Base-by-base conservation (phyloP, 2,888 invertebrate genomes). In the Leptinotarsa haldemani region DNA sequence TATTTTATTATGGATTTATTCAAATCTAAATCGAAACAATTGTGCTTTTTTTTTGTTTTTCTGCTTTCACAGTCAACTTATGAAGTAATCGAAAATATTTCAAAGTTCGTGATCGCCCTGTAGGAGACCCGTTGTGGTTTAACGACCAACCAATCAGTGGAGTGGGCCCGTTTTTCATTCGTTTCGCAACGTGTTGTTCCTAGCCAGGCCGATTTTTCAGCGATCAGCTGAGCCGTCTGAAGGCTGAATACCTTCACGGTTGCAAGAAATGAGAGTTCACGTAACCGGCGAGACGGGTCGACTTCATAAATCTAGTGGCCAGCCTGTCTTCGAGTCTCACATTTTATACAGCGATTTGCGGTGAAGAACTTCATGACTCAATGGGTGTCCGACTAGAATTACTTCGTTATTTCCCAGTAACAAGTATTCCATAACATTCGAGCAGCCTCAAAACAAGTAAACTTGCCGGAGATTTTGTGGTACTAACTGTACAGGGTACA, bases 211-310 rank as follows among this genome's bases (percentile, higher is more conserved):
- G 63, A 47, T 30, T 65, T 65, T 73, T 69, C 65, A 53, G 64
- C 53, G 20, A 70, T 74, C 73, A 73, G 74, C 67, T 70, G 70
- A 65, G 53, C 50, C 20, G 65, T 52, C 73, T 63, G 69, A 70
- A 66, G 65, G 73, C 61, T 56, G 69, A 69, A 70, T 74, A 20
- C 70, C 67, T 64, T 63, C 58, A 22, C 56, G 56, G 56, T 56
- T 52, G 72, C 73, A 73, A 77, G 70, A 77, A 65, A 72, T 70
- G 65, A 77, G 74, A 77, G 78, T 79, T 78, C 78, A 79, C 78
- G 78, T 79, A 79, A 77, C 75, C 69, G 76, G 70, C 72, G 77
- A 74, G 77, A 75, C 76, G 58, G 67, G 78, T 74, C 75, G 72
- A 73, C 70, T 78, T 75, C 68, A 75, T 77, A 77, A 77, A 77